Evolutionary conservation across 2,888 invertebrate species (phyloP), one percentile per base, ranked within the genome.

Genomic region (Leptinotarsa rubiginosa): DNA sequence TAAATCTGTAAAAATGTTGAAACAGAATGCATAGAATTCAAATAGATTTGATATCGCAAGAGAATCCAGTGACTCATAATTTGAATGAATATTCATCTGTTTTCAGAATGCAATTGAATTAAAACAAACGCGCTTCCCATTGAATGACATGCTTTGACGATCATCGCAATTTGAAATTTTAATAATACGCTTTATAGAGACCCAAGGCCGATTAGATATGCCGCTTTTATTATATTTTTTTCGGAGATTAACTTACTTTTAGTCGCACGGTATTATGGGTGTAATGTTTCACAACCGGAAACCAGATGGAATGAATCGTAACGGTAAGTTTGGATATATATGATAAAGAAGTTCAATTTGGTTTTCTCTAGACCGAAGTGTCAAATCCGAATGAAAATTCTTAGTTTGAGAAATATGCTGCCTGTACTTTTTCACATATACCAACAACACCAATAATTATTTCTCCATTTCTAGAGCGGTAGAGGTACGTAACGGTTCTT

Each of bases 151-250:
- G 62, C 62, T n/a, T 62, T 41, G 62, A 16, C 31, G 62, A 41
- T 62, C 62, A 41, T 62, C 7, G n/a, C n/a, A 62, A 62, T 62
- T 31, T 31, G 20, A 56, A 56, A 56, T 56, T 56, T 56, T 18
- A 56, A 56, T 62, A 31, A 62, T 62, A 62, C 31, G n/a, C 41
- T 62, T n/a, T 12, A 5, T 15, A 62, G 62, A 62, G 41, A 62
- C 31, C 4, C 62, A 62, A 41, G 62, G 62, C 31, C 62, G 62
- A 62, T 31, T 31, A 16, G 31, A 62, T 16, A 62, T 56, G 22
- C 10, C 1, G 56, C 56, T 56, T 56, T 56, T 56, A 20, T 56
- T 20, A 22, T 1, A 13, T 22, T 25, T 22, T 22, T 56, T 56
- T 56, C 20, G 22, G 22, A 22, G 13, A 56, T 56, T 50, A 50